Evolutionary conservation across 2,113 vertebrate species (phyloP).

Genomic region (Ahaetulla prasina): DNA sequence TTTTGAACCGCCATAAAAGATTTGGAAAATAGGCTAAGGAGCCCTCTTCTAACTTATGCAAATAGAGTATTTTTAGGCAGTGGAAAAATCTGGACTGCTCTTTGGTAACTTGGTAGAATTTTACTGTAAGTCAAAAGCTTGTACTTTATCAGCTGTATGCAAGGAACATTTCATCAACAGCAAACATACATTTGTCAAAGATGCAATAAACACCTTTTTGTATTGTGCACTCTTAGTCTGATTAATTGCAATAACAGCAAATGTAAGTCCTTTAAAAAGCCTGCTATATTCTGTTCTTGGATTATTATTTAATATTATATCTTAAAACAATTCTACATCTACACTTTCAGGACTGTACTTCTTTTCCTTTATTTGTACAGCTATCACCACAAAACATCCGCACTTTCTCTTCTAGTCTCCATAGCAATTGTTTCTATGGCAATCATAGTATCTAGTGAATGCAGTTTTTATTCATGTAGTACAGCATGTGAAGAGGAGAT

Average conservation of each 20-base stretch:
- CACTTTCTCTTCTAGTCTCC: conserved; percentile 46
- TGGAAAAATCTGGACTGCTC: neutral
- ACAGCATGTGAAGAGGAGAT: conserved; percentile 20
- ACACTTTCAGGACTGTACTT: conserved; percentile 6
- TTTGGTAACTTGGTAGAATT: neutral
- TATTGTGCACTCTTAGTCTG: neutral
- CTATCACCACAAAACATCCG: conserved; percentile 21
- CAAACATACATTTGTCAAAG: neutral
- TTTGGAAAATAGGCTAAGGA: neutral
- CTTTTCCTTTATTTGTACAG: conserved; percentile 34
- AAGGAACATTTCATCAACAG: neutral
- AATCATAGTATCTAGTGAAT: conserved; percentile 49
- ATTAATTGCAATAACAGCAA: neutral
- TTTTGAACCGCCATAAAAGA: neutral
- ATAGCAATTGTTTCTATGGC: conserved; percentile 60
- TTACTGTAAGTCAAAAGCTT: neutral
- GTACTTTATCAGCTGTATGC: neutral
- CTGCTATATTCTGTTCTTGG: neutral
- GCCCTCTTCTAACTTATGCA: neutral
- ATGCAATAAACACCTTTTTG: neutral
- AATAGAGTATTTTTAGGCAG: neutral
- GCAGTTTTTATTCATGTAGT: conserved; percentile 20
- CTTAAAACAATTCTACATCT: conserved; percentile 22
- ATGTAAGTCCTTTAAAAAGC: neutral
- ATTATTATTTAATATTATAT: neutral